Conservation (phyloP, 2,113 vertebrate genomes). For the Salvator merianae region DNA sequence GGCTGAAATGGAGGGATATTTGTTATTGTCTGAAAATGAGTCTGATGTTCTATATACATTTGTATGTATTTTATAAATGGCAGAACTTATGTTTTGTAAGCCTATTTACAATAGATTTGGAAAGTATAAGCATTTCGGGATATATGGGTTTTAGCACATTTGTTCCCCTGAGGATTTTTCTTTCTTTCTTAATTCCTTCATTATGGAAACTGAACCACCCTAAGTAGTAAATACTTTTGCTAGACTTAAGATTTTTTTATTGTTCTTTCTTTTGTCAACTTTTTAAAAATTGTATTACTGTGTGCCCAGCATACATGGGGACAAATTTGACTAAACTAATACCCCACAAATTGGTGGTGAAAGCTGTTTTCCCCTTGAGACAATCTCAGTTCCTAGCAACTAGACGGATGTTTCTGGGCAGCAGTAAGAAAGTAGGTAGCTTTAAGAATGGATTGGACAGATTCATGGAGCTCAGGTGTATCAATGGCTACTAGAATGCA, state of each 20-base stretch:
- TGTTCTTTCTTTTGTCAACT: too few species aligned
- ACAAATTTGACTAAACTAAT: too few species aligned
- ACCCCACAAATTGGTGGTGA: too few species aligned
- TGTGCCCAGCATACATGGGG: too few species aligned
- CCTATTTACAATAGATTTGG: conserved; percentile 21
- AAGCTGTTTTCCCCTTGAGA: too few species aligned
- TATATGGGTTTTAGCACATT: conserved; percentile 31
- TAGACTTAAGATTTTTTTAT: not conserved
- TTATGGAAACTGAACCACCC: not conserved
- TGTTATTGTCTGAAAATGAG: conserved; percentile 38
- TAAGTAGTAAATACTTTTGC: not conserved
- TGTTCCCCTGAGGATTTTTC: accelerated
- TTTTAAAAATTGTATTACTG: too few species aligned
- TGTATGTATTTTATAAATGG: conserved; percentile 5
- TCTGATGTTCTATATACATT: conserved; percentile 33
- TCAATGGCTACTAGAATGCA: too few species aligned
- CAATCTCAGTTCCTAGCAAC: too few species aligned
- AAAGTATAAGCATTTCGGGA: not conserved
- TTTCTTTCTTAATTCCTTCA: conserved; percentile 29
- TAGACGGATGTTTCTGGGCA: too few species aligned
- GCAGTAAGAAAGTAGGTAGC: too few species aligned
- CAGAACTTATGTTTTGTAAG: conserved; percentile 22
- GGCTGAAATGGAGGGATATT: conserved; percentile 4
- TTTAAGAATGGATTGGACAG: too few species aligned
- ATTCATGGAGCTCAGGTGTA: too few species aligned